Percentiles rank a stretch among this genome's conserved stretches.
These are phyloP conservation scores for Drosophila tani DNA, from an alignment of 1,140 invertebrate genomes.

Conservation along the genomic window DNA sequence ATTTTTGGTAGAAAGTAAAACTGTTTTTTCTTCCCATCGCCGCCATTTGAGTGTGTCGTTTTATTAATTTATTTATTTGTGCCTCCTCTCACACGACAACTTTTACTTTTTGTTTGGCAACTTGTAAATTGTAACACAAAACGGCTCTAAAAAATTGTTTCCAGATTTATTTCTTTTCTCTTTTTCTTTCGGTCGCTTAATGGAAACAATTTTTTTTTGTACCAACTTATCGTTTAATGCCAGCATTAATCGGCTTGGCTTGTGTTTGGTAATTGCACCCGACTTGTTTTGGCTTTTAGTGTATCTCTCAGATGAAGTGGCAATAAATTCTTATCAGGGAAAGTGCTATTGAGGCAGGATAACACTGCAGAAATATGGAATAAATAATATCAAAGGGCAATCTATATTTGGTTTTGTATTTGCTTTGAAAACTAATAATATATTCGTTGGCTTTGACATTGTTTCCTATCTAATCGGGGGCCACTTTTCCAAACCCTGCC, in stretches of 20 bases:
- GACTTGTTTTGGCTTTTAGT: conserved; percentile 48
- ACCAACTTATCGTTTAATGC: conserved; percentile 28
- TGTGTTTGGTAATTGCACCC: conserved; percentile 22
- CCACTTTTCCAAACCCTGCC: conserved; percentile 18
- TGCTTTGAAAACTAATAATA: background rate
- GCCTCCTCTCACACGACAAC: conserved; percentile 55
- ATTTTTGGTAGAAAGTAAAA: conserved; percentile 83
- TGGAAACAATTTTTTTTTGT: conserved; percentile 21
- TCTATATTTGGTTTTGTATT: conserved; percentile 8
- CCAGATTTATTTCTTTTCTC: conserved; percentile 39
- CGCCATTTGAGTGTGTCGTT: conserved; percentile 32
- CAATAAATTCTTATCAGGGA: conserved; percentile 20
- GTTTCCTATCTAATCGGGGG: conserved; percentile 48
- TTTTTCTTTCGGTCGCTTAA: background rate
- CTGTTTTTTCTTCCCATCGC: conserved; percentile 59
- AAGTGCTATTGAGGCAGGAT: background rate
- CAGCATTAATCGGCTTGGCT: conserved; percentile 25
- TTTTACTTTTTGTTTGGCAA: conserved; percentile 75
- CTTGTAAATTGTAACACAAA: conserved; percentile 70
- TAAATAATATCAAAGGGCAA: conserved; percentile 5
- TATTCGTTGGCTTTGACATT: conserved; percentile 32
- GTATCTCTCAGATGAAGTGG: background rate
- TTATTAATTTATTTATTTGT: conserved; percentile 81
- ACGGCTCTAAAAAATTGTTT: conserved; percentile 37
- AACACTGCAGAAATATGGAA: conserved; percentile 14